phyloP scores from a whole-genome alignment of 2,797 vertebrate genomes.

The Xyrichtys novacula region DNA sequence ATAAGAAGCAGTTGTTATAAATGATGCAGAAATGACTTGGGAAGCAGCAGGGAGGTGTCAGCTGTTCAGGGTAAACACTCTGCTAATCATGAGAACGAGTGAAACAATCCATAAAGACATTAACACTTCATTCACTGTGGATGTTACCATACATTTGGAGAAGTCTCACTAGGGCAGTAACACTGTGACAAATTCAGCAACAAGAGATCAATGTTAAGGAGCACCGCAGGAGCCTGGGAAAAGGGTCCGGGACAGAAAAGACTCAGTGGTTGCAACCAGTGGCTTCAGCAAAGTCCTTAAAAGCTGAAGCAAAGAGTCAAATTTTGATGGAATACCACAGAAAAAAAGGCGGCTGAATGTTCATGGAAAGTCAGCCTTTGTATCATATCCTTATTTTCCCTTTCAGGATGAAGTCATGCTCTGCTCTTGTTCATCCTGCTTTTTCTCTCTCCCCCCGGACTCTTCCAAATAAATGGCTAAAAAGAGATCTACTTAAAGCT shows the following conservation, averaged over 20 bases:
- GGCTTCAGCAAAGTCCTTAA: slow-evolving; percentile 3
- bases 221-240: slow-evolving; percentile 62
- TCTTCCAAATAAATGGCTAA: slow-evolving; percentile 85
- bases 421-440: slow-evolving; percentile 71
- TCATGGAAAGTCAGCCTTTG: slow-evolving; percentile 41
- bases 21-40: slow-evolving; percentile 1
- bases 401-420: slow-evolving; percentile 70
- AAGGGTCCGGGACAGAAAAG: slow-evolving; percentile 27
- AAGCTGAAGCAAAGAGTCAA: not conserved
- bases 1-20: not conserved
- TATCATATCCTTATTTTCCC: slow-evolving; percentile 51
- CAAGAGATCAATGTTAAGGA: slow-evolving; percentile 56
- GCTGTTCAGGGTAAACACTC: slow-evolving; percentile 43
- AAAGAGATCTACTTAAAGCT: slow-evolving; percentile 88
- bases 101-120: slow-evolving; percentile 72
- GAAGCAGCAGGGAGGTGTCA: slow-evolving; percentile 20
- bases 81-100: slow-evolving; percentile 65
- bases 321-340: not conserved
- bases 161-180: slow-evolving; percentile 61
- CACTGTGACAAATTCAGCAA: slow-evolving; percentile 73
- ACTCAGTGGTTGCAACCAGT: slow-evolving; percentile 20
- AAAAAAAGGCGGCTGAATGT: slow-evolving; percentile 22
- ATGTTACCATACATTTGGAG: slow-evolving; percentile 59
- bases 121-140: slow-evolving; percentile 64
- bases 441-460: slow-evolving; percentile 63